Percentiles rank a stretch among this genome's conserved stretches.
phyloP scores from a whole-genome alignment of 1,140 invertebrate genomes.

The Drosophila bifasciata region DNA sequence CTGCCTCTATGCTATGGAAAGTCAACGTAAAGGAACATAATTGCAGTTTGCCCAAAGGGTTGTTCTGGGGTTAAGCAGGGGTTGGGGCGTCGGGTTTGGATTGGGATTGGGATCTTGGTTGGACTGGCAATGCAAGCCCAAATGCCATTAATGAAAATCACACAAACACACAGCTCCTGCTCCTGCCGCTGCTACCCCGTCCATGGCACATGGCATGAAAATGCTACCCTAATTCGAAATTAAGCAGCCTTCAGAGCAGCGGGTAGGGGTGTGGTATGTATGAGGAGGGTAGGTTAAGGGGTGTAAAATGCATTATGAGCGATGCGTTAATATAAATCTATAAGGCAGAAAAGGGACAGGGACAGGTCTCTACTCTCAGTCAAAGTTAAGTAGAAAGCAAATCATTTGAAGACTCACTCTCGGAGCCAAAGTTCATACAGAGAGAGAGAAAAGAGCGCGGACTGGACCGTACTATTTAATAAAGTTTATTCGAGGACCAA shows the following conservation, averaged over 20 bases:
- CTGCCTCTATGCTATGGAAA: slow-evolving; percentile 2
- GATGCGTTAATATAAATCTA: slow-evolving; percentile 53
- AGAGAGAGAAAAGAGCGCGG: too few relatives aligned
- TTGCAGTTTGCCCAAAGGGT: slow-evolving; percentile 69
- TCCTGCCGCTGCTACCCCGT: not conserved
- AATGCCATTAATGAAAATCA: slow-evolving; percentile 80
- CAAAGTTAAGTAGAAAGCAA: slow-evolving; percentile 49
- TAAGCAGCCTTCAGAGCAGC: slow-evolving; percentile 48
- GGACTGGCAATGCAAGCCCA: slow-evolving; percentile 48
- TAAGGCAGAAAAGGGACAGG: not conserved
- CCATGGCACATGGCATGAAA: slow-evolving; percentile 59
- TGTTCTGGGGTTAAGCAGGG: slow-evolving; percentile 13
- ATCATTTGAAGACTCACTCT: slow-evolving; percentile 42
- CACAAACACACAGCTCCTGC: slow-evolving; percentile 45
- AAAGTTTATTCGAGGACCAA: slow-evolving; percentile 41
- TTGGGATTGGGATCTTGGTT: too few relatives aligned
- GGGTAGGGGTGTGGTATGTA: not conserved
- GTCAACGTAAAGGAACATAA: slow-evolving; percentile 68
- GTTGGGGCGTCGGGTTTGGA: not conserved
- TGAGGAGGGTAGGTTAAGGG: slow-evolving; percentile 5
- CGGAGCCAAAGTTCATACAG: not conserved
- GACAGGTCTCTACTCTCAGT: not conserved
- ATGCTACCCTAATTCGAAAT: slow-evolving; percentile 76
- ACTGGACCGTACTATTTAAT: slow-evolving; percentile 37
- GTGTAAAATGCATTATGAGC: slow-evolving; percentile 53